phyloP scores from a whole-genome alignment of 2,113 vertebrate genomes.

The cattle (Bos taurus) region ARS-UCD2.0 NC_037330.1:11560501-11561000 shows the following conservation, averaged over 20 bases:
- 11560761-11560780: not conserved
- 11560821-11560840: not conserved
- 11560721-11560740: not conserved
- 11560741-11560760: not conserved
- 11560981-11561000: not conserved
- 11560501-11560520: not conserved
- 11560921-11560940: not conserved
- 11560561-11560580: not conserved
- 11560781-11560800: not conserved
- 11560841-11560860: not conserved
- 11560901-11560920: not conserved
- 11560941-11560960: not conserved
- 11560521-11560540: not conserved
- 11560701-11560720: not conserved
- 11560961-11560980: not conserved
- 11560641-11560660: not conserved
- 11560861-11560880: not conserved
- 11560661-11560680: not conserved
- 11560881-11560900: not conserved
- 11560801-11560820: not conserved
- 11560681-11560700: not conserved
- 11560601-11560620: not conserved
- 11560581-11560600: not conserved
- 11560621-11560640: not conserved
- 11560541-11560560: not conserved